phyloP scores from a whole-genome alignment of 2,113 vertebrate species.

The Bubo blakistoni region DNA sequence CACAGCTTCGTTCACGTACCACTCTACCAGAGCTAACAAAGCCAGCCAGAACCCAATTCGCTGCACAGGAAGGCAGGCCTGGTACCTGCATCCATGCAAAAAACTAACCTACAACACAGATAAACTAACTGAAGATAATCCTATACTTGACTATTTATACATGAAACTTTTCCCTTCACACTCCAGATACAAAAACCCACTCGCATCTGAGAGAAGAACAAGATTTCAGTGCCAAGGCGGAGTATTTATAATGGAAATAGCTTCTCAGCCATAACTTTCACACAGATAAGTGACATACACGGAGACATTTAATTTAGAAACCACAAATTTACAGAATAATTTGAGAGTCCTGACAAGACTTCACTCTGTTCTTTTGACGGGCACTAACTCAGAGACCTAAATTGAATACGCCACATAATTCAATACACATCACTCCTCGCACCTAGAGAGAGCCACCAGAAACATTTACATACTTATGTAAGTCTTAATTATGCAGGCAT shows the following conservation, averaged over 20 bases:
- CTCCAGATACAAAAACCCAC: constrained; percentile 31
- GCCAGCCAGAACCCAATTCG: background rate
- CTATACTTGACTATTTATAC: background rate
- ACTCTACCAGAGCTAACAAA: background rate
- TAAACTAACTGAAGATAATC: background rate
- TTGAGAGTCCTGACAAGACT: constrained; percentile 6
- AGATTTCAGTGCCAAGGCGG: background rate
- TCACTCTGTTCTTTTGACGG: background rate
- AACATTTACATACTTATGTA: constrained; percentile 30
- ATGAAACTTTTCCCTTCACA: background rate
- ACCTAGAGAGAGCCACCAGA: background rate
- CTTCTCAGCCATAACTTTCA: background rate
- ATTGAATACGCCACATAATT: background rate
- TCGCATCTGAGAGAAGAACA: background rate
- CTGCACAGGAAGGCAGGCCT: background rate
- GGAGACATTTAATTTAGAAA: background rate
- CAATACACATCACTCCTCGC: background rate
- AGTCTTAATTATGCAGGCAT: constrained; percentile 9
- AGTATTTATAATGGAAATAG: background rate
- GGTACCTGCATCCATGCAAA: background rate
- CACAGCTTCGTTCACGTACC: background rate
- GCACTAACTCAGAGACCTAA: background rate
- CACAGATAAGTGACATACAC: background rate
- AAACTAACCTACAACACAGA: background rate
- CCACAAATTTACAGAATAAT: background rate